Evolutionary conservation across 2,113 vertebrate genomes (phyloP).

Genomic region (Hylia prasina): DNA sequence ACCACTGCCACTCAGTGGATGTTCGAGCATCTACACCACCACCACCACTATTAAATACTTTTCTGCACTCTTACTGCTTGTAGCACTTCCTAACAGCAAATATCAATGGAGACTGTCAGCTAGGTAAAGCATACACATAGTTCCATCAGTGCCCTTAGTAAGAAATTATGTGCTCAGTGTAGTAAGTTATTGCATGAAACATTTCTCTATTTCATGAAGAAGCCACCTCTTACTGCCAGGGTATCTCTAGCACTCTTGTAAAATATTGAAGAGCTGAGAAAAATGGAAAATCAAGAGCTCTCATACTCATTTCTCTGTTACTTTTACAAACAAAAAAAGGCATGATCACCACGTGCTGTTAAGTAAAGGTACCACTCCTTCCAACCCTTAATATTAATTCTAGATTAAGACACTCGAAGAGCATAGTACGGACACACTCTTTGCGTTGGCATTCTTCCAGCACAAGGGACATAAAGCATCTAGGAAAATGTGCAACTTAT

Average conservation of each 20-base stretch:
- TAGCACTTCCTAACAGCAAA: neutral
- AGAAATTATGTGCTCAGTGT: neutral
- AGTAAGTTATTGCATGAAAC: neutral
- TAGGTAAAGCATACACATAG: neutral
- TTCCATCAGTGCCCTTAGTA: neutral
- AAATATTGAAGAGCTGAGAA: neutral
- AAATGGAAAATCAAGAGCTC: neutral
- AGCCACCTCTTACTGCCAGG: neutral
- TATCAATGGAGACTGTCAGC: neutral
- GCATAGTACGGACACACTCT: neutral
- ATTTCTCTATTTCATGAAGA: neutral
- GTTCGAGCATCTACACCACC: neutral
- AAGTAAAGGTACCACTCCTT: neutral
- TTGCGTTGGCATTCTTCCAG: neutral
- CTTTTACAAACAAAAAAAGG: neutral
- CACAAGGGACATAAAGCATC: neutral
- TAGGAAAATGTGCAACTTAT: neutral
- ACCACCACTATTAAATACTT: neutral
- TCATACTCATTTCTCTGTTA: neutral
- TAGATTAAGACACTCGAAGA: neutral
- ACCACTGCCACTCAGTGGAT: fast-evolving
- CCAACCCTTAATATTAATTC: neutral
- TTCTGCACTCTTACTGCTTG: neutral
- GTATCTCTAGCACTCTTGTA: neutral
- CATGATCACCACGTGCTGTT: neutral